Evolutionary conservation across 1,140 invertebrate genomes (phyloP).

Genomic region (Eumeta japonica): DNA sequence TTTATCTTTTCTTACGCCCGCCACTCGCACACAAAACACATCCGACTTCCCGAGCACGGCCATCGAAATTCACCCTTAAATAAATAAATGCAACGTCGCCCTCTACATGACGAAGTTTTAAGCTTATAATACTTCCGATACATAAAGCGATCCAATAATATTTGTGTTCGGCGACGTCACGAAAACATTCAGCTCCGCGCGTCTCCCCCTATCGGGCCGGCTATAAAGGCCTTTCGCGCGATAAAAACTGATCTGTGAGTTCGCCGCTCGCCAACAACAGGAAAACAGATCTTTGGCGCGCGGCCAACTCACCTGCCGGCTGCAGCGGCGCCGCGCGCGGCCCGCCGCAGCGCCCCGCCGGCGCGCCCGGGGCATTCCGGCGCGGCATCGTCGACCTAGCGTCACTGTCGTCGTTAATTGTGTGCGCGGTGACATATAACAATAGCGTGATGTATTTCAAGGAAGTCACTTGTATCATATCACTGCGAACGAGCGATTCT

Average conservation of each 20-base stretch:
- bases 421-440: no score
- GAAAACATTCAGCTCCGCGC: conserved; percentile 36
- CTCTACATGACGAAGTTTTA: conserved; percentile 53
- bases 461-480: no score
- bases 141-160: conserved; percentile 50
- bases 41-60: no score
- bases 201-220: conserved; percentile 36
- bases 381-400: no score
- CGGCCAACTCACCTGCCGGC: conserved; percentile 47
- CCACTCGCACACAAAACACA: no score
- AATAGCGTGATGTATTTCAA: no score
- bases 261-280: conserved; percentile 36
- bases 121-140: conserved; percentile 54
- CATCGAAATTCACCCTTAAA: no score
- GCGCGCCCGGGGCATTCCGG: conserved; percentile 11
- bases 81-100: background rate
- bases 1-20: no score
- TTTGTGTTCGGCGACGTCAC: conserved; percentile 40
- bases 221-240: conserved; percentile 53
- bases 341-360: conserved; percentile 8
- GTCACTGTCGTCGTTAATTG: no score
- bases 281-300: conserved; percentile 53
- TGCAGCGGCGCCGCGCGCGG: conserved; percentile 9
- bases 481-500: no score
- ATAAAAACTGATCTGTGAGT: conserved; percentile 58